Base-by-base conservation (phyloP, 2,888 invertebrate genomes). In the Microdon myrmicae region DNA sequence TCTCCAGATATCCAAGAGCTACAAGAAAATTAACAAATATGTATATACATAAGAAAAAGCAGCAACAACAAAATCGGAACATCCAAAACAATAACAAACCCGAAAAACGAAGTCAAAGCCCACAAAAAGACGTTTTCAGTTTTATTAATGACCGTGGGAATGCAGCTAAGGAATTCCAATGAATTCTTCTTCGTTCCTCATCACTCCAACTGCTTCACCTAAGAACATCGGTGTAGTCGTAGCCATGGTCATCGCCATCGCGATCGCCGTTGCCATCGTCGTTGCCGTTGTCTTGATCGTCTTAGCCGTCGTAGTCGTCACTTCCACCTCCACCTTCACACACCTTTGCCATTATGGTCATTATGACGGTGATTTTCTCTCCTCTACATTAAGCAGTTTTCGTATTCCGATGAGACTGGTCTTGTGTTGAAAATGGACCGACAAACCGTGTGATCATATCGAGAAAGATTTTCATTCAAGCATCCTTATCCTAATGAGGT, bases 121-220 rank as follows among this genome's bases (percentile, higher is more conserved):
- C 72, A 72, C 73, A 73, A 70, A 73, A 71, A 74, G 71, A 75
- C 76, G 76, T 75, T 75, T 64, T 75, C 74, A 75, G 75, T 75
- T 75, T 75, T 75, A 75, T 75, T 75, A 75, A 75, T 75, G 75
- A 71, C 74, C 76, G 75, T 75, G 75, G 75, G 75, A 75, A 75
- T 64, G 64, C 64, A 58, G 58, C 51, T 23, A 64, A 58, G 47
- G 47, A 64, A 64, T 64, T 64, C 64, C 64, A 64, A 64, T 58
- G 64, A 64, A 64, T 64, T 51, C 64, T 43, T 51, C 41, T 34
- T 59, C 53, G 28, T 58, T 45, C 47, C 45, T 37, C 29, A 29
- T 13, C 14, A 4, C 31, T 31, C 13, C n/a, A n/a, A n/a, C n/a
- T n/a, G n/a, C n/a, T n/a, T n/a, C n/a, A n/a, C n/a, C n/a, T n/a